Evolutionary conservation across 2,888 invertebrate genomes (phyloP), one percentile per base, ranked within the genome.

Genomic region (Scaptomyza cyrtandrae): DNA sequence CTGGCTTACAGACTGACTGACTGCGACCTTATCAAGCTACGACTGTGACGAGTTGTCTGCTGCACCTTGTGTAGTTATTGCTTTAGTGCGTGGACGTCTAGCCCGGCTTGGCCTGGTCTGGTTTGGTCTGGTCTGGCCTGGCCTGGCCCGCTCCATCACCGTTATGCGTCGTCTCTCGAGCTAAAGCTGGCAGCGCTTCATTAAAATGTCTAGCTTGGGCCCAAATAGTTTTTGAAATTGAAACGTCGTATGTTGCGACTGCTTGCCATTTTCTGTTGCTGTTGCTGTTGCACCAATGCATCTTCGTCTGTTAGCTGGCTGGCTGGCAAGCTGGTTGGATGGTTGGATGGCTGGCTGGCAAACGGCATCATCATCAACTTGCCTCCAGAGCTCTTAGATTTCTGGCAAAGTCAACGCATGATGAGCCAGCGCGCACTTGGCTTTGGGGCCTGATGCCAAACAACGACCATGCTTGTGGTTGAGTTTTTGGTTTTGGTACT

Each of bases 171-270:
- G 41, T 41, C 41, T 41, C 57, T 63, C 29, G 37, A 45, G 67
- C 68, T 43, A 35, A 45, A 54, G 63, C 71, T 72, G 74, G 75
- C 75, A 75, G 75, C 82, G 83, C 75, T 86, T 86, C 86, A 86
- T 86, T 86, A 86, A 86, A 85, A 87, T 82, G 88, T 89, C 88
- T 87, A 70, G 78, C 87, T 41, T 87, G 71, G 73, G 83, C 71
- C 83, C 83, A 83, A 82, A 85, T 80, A 76, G 70, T 58, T 78
- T 73, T 74, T 87, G 86, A 86, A 86, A 86, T 89, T 86, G 86
- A 86, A 86, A 89, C 89, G 86, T 89, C 82, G 52, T 85, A 52
- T 71, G 88, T 85, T 60, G 63, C 49, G 70, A 64, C 78, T 55
- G 63, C 61, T 46, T 46, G 58, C 61, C 41, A 16, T 41, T 16